Base-by-base conservation (phyloP, 2,113 vertebrate genomes). In the Agapornis roseicollis region DNA sequence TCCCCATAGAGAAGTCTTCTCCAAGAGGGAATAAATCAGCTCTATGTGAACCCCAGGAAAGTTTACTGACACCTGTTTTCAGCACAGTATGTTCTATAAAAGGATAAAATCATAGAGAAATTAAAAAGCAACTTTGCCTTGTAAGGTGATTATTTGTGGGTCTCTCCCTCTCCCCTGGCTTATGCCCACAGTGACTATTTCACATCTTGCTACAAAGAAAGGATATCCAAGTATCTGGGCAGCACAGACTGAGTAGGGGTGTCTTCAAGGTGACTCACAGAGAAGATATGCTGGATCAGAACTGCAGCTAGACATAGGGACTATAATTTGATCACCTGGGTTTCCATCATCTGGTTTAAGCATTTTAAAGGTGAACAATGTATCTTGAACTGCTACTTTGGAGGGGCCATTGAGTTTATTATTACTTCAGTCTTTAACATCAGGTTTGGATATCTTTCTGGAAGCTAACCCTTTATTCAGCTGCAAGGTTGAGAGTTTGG, bases 191-290 rank as follows among this genome's bases (percentile, higher is more conserved):
- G 20, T 53, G 31, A 23, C 33, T 44, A 71, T 66, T 71, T 88
- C 41, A 27, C 37, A 19, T 31, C 18, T 84, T 68, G 60, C 33
- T 80, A 12, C 3, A 7, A n/a, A 88, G 39, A 25, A 85, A 64
- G 37, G 42, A 17, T 11, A 49, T 5, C 17, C 49, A 80, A 82
- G 31, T 82, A 64, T 35, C 65, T 33, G 80, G 9, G 11, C 46
- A 53, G 19, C 2, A 13, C 11, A 64, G 66, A 10, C 27, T 17
- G 69, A 55, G 56, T 37, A 86, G 56, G 22, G 76, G 42, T 90
- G 61, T 25, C 82, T 42, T 41, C 1, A 5, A 55, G 28, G 52
- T 20, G 22, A 37, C 29, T 41, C 0, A 0, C 41, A 9, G 53
- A 9, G 50, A 80, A 69, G 80, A 77, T 66, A 69, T 0, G 17